Base-by-base conservation (phyloP, 2,888 invertebrate species). In the Caenorhabditis drosophilae region DNA sequence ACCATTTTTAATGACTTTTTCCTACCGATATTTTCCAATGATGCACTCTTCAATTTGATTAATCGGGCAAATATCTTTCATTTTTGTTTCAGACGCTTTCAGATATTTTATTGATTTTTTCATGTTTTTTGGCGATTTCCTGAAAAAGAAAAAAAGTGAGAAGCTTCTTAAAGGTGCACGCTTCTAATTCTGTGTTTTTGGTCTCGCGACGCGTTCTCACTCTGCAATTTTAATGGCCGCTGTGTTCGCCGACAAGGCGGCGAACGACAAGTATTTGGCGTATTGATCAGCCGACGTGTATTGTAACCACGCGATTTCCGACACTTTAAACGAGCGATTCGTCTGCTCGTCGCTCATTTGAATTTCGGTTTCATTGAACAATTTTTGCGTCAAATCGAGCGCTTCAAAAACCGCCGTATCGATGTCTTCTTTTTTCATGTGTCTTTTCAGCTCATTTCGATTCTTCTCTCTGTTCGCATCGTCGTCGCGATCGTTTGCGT, bases 11-110 rank as follows among this genome's bases (percentile, higher is more conserved):
- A 26, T 16, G 26, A 26, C 4, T 34, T 38, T 7, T 22, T 16
- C 18, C 1, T n/a, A 74, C 67, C 68, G 62, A 38, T 61, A 73
- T 50, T 77, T 79, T 52, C 83, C 83, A 7, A 80, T 76, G 18
- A 80, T 70, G 58, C 83, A 83, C 41, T 83, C 80, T 16, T 70
- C 72, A 41, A 82, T 84, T 27, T 70, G 73, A 46, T 75, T 77
- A 2, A 80, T 55, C 0, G 83, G 83, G 46, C 83, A 83, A 18
- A 75, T 67, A 11, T 71, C 49, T 16, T 64, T 58, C 38, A 83
- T 53, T 18, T 68, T 73, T 1, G 78, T 80, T 15, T 67, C 63
- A 12, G 63, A 50, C 6, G 77, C 48, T 1, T 68, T 58, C 50
- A 75, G 34, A 27, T 64, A 62, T 9, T 51, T 48, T 25, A 69